Conservation (phyloP, 35 echinoderm and acorn worm genomes). For the Apostichopus japonicus region DNA sequence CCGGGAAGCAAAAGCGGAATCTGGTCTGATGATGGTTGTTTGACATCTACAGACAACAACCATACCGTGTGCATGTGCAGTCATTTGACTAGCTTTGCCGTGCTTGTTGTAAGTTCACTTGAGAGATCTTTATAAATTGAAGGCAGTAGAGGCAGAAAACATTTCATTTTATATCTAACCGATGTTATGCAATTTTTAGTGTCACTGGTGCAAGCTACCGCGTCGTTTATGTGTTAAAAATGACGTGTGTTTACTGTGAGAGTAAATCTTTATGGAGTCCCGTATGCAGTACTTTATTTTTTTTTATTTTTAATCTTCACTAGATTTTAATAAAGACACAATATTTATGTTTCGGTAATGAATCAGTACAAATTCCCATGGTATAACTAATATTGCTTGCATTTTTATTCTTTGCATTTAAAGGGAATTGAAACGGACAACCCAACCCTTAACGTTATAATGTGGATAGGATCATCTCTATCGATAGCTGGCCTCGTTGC, state of each 20-base stretch:
- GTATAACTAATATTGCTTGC: not conserved
- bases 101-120: not conserved
- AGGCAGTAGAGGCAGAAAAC: too few species aligned
- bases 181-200: too few species aligned
- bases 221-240: too few species aligned
- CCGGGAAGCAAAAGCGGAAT: not conserved
- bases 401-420: not conserved
- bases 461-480: not conserved
- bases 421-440: not conserved
- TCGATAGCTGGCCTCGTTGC: not conserved
- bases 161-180: too few species aligned
- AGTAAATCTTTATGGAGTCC: too few species aligned
- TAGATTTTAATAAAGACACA: too few species aligned
- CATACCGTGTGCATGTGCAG: not conserved
- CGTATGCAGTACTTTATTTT: too few species aligned
- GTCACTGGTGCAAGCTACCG: too few species aligned
- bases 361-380: not conserved
- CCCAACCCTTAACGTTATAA: not conserved
- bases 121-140: too few species aligned
- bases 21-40: constrained; percentile 16
- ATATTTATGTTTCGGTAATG: too few species aligned
- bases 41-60: not conserved
- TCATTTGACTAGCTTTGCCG: constrained; percentile 29
- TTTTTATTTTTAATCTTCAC: too few species aligned
- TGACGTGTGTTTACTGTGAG: too few species aligned